These are phyloP conservation scores for Sinonovacula constricta DNA, from an alignment of 1,140 invertebrate species.

Conservation along the genomic window DNA sequence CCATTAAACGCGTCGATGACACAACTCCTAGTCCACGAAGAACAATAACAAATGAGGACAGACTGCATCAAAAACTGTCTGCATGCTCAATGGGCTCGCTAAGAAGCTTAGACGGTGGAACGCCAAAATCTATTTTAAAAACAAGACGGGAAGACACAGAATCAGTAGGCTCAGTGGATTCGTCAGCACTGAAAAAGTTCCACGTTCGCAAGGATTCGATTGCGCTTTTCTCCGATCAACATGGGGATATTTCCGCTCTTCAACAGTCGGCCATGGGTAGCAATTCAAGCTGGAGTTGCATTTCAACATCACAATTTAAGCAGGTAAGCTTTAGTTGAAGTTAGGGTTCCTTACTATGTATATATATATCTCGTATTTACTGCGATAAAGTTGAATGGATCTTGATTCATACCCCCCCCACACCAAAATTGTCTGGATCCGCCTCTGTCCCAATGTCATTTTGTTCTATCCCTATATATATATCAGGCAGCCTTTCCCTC, in stretches of 20 bases:
- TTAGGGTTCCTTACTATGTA: too few species aligned
- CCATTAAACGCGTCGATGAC: too few species aligned
- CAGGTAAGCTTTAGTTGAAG: constrained; percentile 33
- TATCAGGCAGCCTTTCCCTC: too few species aligned
- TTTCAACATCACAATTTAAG: constrained; percentile 19
- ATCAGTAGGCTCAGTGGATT: constrained; percentile 37
- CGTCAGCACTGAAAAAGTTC: not conserved
- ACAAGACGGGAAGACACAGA: constrained; percentile 20
- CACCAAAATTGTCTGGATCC: too few species aligned
- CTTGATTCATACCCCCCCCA: too few species aligned
- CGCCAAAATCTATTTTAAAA: constrained; percentile 44
- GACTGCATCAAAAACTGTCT: not conserved
- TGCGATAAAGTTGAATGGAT: too few species aligned
- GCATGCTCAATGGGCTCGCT: not conserved
- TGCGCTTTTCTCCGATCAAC: constrained; percentile 30
- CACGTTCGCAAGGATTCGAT: constrained; percentile 46
- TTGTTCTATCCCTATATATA: too few species aligned
- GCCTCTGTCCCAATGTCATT: too few species aligned
- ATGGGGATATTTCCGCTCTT: constrained; percentile 14
- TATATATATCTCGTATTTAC: too few species aligned
- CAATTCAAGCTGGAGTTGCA: not conserved
- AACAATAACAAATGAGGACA: constrained; percentile 10
- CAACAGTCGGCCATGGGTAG: not conserved
- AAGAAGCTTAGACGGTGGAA: not conserved
- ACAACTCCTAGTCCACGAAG: not conserved